phyloP scores from a whole-genome alignment of 2,797 vertebrate species.

The Sebastes hopkinsi region DNA sequence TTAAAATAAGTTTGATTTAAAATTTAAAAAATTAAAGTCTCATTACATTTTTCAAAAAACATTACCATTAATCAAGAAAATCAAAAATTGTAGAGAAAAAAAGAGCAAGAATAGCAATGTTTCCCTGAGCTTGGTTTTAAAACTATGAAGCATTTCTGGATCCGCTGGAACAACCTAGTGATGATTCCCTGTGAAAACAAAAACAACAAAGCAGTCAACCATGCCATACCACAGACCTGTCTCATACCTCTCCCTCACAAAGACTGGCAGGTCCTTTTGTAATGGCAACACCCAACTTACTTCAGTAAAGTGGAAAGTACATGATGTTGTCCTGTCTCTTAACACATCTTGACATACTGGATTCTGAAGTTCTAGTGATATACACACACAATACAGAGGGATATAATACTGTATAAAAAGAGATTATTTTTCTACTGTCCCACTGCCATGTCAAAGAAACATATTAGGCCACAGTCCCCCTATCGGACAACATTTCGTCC shows the following conservation, averaged over 20 bases:
- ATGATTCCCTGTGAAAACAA: conserved; percentile 3
- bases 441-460: not conserved
- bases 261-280: not conserved
- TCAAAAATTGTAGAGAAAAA: not conserved
- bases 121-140: not conserved
- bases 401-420: not conserved
- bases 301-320: not conserved
- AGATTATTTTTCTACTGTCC: not conserved
- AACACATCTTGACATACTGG: not conserved
- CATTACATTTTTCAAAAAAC: not conserved
- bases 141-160: not conserved
- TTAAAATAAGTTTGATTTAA: not conserved
- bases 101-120: not conserved
- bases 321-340: not conserved
- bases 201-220: not conserved
- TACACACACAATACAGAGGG: not conserved
- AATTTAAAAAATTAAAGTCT: not conserved
- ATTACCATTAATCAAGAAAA: not conserved
- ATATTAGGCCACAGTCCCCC: not conserved
- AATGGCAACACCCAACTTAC: not conserved
- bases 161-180: not conserved
- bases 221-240: not conserved
- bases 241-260: not conserved
- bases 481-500: not conserved
- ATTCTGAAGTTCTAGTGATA: not conserved